Conservation (phyloP, 2,113 vertebrate genomes). For the Bolborhynchus lineola region DNA sequence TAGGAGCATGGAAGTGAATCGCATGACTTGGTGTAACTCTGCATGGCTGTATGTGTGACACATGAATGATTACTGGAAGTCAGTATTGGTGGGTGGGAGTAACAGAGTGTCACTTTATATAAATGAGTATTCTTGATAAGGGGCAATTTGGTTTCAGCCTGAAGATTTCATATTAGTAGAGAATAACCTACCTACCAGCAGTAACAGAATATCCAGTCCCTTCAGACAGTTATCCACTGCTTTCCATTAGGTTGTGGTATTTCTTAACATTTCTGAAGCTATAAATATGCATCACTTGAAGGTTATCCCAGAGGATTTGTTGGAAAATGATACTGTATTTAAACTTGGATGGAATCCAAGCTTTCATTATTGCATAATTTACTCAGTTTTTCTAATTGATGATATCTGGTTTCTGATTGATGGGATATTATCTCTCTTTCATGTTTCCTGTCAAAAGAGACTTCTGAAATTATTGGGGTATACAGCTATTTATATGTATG, state of each 20-base stretch:
- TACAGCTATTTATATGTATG: not conserved
- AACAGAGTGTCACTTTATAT: slow-evolving; percentile 37
- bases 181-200: not conserved
- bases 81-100: slow-evolving; percentile 32
- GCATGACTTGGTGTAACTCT: not conserved
- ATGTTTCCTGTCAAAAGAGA: not conserved
- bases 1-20: slow-evolving; percentile 17
- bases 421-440: not conserved
- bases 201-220: not conserved
- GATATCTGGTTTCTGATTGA: not conserved
- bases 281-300: not conserved
- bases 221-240: not conserved
- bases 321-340: not conserved
- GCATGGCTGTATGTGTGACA: not conserved
- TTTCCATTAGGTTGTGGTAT: not conserved
- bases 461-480: not conserved
- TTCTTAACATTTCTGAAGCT: slow-evolving; percentile 18
- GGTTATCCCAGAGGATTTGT: not conserved
- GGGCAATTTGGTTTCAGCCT: slow-evolving; percentile 11
- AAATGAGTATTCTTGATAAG: slow-evolving; percentile 42
- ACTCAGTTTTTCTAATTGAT: not conserved
- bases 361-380: slow-evolving; percentile 35
- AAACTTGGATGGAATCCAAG: slow-evolving; percentile 22
- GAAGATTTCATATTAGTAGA: slow-evolving; percentile 38
- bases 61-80: slow-evolving; percentile 40